Evolutionary conservation across 2,797 vertebrate species (phyloP).

Genomic region (Hippoglossus hippoglossus): DNA sequence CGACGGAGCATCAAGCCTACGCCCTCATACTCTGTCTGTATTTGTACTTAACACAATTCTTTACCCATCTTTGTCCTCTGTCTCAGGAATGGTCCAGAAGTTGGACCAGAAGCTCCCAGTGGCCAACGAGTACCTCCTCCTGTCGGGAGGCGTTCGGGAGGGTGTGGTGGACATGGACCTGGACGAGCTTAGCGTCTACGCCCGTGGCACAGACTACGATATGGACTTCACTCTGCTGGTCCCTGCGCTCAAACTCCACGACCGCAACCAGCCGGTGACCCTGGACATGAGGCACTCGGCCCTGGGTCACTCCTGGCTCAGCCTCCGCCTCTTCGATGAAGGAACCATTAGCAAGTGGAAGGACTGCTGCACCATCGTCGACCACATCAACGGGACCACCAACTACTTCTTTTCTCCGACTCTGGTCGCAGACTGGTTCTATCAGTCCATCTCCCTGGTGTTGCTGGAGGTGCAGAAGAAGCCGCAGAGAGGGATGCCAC

Average conservation of each 20-base stretch:
- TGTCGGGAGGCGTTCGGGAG: conserved; percentile 93
- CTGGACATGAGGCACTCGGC: conserved; percentile 97
- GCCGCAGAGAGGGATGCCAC: conserved; percentile 93
- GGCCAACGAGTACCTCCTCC: conserved; percentile 95
- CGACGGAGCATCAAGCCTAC: no score
- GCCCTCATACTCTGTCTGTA: no score
- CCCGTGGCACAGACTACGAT: conserved; percentile 94
- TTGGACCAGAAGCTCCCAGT: conserved; percentile 97
- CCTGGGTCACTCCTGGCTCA: conserved; percentile 96
- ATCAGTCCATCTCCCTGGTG: conserved; percentile 92
- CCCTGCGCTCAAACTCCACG: conserved; percentile 95
- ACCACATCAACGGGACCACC: conserved; percentile 91
- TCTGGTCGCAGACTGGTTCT: conserved; percentile 95
- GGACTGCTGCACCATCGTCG: conserved; percentile 95
- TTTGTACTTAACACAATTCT: background rate
- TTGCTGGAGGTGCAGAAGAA: conserved; percentile 96
- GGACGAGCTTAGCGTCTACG: conserved; percentile 92
- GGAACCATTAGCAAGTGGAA: conserved; percentile 96
- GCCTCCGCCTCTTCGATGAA: conserved; percentile 94
- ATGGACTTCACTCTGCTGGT: conserved; percentile 98
- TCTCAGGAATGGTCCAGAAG: conserved; percentile 96
- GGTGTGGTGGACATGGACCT: conserved; percentile 97
- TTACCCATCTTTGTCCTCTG: conserved; percentile 23
- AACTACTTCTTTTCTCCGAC: conserved; percentile 98
- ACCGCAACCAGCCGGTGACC: conserved; percentile 97